phyloP scores from a whole-genome alignment of 2,888 invertebrate genomes.

The Mesorhabditis spiculigera region DNA sequence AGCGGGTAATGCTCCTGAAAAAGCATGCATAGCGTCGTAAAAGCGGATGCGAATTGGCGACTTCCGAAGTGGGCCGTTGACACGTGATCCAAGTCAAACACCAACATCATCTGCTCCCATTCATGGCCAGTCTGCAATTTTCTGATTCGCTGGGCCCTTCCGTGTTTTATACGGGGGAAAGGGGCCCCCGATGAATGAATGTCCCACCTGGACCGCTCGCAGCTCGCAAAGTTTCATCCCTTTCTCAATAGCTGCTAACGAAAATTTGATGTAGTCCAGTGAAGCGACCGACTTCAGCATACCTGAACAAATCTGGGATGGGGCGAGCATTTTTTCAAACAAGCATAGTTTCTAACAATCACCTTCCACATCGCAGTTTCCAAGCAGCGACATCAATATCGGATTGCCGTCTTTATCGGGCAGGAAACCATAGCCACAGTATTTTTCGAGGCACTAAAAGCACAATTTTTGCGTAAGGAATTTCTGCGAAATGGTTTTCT shows the following conservation, averaged over 20 bases:
- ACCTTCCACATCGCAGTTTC: conserved; percentile 57
- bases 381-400: conserved; percentile 57
- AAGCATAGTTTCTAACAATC: not conserved
- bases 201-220: conserved; percentile 43
- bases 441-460: conserved; percentile 57
- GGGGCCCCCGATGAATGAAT: too few species aligned
- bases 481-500: not conserved
- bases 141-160: not conserved
- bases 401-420: conserved; percentile 56
- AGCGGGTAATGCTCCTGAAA: conserved; percentile 58
- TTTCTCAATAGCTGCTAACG: conserved; percentile 55
- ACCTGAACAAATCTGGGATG: too few species aligned
- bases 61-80: conserved; percentile 52
- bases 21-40: conserved; percentile 56
- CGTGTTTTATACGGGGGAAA: too few species aligned
- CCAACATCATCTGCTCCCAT: conserved; percentile 57
- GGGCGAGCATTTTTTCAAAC: too few species aligned
- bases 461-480: too few species aligned
- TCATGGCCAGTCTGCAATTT: conserved; percentile 47
- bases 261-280: conserved; percentile 58
- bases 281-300: conserved; percentile 55
- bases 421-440: conserved; percentile 57
- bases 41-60: conserved; percentile 57
- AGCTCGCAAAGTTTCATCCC: conserved; percentile 50
- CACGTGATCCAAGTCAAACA: conserved; percentile 57